Conservation (phyloP, 2,113 vertebrate genomes). For the Sinocyclocheilus rhinocerous region DNA sequence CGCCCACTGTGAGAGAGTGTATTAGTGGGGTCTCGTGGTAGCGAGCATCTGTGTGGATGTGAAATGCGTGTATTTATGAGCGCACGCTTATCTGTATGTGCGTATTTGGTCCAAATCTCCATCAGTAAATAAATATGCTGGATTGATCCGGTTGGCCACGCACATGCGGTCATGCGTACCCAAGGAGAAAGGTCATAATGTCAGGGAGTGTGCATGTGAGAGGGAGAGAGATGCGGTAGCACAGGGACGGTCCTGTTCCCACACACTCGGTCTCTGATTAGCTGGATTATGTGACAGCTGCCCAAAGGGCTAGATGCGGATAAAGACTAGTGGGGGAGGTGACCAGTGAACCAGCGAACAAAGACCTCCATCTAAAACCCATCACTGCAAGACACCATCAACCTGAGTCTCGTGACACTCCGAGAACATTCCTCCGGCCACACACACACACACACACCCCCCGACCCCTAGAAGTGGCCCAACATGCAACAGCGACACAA, state of each 20-base stretch:
- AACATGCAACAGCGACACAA: neutral
- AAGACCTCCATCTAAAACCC: conserved; percentile 75
- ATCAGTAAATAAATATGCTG: conserved; percentile 35
- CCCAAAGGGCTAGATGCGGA: conserved; percentile 74
- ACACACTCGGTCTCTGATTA: conserved; percentile 72
- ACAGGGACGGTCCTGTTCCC: conserved; percentile 54
- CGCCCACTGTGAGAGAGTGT: conserved; percentile 58
- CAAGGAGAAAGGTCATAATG: conserved; percentile 36
- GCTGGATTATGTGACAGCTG: conserved; percentile 85
- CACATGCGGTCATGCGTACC: neutral
- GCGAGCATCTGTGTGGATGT: conserved; percentile 25
- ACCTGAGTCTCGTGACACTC: conserved; percentile 48
- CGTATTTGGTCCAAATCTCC: conserved; percentile 11
- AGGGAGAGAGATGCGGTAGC: neutral
- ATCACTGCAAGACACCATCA: conserved; percentile 56
- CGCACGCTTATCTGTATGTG: conserved; percentile 16
- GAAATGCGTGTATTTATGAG: conserved; percentile 12
- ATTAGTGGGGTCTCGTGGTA: conserved; percentile 38
- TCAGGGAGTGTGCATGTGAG: conserved; percentile 10
- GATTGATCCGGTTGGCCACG: conserved; percentile 20
- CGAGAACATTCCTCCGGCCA: conserved; percentile 44
- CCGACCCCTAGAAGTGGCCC: neutral
- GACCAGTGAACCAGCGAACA: conserved; percentile 65
- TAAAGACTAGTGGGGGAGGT: conserved; percentile 63
- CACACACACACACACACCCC: conserved; percentile 49